phyloP scores from a whole-genome alignment of 2,888 invertebrate genomes.

The Strigamia crassipes region DNA sequence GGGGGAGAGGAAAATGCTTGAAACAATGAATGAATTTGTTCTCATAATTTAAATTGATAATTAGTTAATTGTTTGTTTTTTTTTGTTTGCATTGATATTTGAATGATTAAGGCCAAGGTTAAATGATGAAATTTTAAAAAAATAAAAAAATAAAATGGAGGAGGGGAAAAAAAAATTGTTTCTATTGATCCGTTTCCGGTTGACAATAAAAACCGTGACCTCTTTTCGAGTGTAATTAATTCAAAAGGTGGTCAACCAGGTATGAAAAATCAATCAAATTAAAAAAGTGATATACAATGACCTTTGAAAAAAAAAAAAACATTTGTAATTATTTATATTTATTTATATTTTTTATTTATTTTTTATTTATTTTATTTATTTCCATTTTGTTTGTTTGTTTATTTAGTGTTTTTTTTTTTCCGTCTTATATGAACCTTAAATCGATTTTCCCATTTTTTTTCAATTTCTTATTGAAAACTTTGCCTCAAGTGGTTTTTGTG shows the following conservation, averaged over 20 bases:
- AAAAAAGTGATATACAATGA: no score
- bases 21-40: no score
- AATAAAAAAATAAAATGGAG: no score
- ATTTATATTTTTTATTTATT: background rate
- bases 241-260: background rate
- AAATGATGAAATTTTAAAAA: background rate
- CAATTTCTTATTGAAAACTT: background rate
- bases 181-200: background rate
- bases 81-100: background rate
- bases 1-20: background rate
- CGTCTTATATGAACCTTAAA: background rate
- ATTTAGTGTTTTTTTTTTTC: background rate
- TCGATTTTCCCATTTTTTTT: background rate
- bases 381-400: background rate
- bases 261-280: background rate
- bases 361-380: background rate
- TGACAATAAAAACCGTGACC: background rate
- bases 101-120: slow-evolving; percentile 10
- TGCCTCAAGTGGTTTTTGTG: background rate
- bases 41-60: background rate
- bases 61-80: background rate
- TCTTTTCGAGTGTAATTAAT: background rate
- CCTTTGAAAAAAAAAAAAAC: no score
- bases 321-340: no score
- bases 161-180: background rate